Percentiles rank a stretch among this genome's conserved stretches.
These are phyloP conservation scores for Bubalus kerabau DNA, from an alignment of 2,113 vertebrate genomes.

Conservation along the genomic window DNA sequence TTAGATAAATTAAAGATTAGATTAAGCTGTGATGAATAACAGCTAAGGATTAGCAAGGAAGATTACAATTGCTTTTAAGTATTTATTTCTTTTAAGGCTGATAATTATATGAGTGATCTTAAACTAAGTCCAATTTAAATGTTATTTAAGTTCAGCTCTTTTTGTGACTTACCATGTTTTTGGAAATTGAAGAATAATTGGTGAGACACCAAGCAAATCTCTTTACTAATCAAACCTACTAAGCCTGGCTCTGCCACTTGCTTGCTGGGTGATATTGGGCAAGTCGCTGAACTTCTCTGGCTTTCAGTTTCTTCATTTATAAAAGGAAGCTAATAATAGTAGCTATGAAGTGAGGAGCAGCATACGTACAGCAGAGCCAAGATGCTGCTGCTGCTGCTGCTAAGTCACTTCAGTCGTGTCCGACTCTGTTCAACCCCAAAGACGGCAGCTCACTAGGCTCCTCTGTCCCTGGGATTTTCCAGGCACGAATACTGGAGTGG, in stretches of 20 bases:
- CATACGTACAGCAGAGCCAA: not conserved
- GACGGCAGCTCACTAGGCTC: too few species aligned
- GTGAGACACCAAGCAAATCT: not conserved
- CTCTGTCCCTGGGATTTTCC: too few species aligned
- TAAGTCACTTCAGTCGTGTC: too few species aligned
- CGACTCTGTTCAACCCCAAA: too few species aligned
- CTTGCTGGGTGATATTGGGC: not conserved
- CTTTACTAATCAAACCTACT: not conserved
- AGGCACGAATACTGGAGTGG: too few species aligned
- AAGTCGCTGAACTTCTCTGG: not conserved
- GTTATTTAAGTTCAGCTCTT: not conserved
- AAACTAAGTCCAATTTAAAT: not conserved
- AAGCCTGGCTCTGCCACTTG: not conserved
- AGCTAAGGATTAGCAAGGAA: not conserved
- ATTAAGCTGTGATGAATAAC: not conserved
- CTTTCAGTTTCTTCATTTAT: not conserved
- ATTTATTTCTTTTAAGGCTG: not conserved
- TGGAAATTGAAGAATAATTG: not conserved
- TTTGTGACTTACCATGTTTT: not conserved
- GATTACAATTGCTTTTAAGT: not conserved
- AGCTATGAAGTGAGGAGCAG: not conserved
- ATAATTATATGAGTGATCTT: not conserved
- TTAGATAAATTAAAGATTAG: not conserved
- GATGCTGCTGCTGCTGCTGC: too few species aligned
- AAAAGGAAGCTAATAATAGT: not conserved